Evolutionary conservation across 2,797 vertebrate genomes (phyloP), one percentile per base, ranked within the genome.

Genomic region (Clarias pachynema): DNA sequence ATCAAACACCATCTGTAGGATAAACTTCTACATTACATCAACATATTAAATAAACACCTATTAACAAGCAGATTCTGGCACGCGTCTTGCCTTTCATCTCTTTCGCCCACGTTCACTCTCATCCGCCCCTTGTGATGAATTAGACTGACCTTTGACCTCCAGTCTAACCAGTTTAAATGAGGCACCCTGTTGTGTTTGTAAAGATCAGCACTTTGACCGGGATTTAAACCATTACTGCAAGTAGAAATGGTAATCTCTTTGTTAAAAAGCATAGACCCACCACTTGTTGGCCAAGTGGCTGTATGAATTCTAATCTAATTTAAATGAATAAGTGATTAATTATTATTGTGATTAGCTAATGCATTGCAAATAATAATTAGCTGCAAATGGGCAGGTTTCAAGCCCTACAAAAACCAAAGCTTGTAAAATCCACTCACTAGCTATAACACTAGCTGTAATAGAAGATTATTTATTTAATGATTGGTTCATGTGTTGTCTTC

Each of bases 71-170:
- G 31, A 10, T 37, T 70, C 26, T 24, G 34, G 3, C 8, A 40
- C 34, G 34, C 5, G 37, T 40, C 40, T 7, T 69, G 44, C 31
- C 68, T 68, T 29, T 14, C 59, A 60, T 14, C 34, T n/a, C 72
- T 5, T 20, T 31, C 65, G 7, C 44, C 44, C 44, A 14, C 12
- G 44, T 49, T 49, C 44, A 49, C 12, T 49, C 12, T 59, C 66
- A 26, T 31, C 34, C 31, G 24, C 8, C 1, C 37, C 34, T 14
- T 72, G 69, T 57, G 62, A 53, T 20, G 62, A 74, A 26, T 40
- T 49, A 79, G 74, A 34, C 22, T 5, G 63, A 59, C 74, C 73
- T 78, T 59, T 78, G 73, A 68, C 83, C 49, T 40, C 44, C 66
- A 22, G 44, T 5, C 29, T 26, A 12, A 84, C 6, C 26, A 16